Evolutionary conservation across 1,140 invertebrate species (phyloP), one percentile per base, ranked within the genome.

Genomic region (Drosophila murphyi): DNA sequence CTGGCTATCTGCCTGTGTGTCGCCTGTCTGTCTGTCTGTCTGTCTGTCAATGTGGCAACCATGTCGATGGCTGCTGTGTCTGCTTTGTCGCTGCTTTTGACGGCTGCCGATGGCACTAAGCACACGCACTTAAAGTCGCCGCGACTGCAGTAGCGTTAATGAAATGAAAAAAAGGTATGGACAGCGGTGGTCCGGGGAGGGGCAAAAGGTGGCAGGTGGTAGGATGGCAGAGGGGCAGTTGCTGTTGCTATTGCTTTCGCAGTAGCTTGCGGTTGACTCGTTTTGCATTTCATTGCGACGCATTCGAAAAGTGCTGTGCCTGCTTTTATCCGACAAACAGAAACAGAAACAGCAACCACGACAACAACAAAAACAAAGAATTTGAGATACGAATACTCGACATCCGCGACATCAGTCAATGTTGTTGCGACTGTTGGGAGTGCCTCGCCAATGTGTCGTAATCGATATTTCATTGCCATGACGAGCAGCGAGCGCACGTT

Each of bases 71-170:
- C 34, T 41, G 10, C 43, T 4, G 59, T 43, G 20, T 35, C 60
- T 41, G 67, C 37, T 37, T 60, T 50, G 74, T 65, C 69, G 85
- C 79, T 74, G 85, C 78, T 89, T 88, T 89, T 89, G 85, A 83
- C 85, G 85, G 85, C 80, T 89, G 80, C 83, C 80, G 77, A 75
- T 89, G 83, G 85, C 85, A 83, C 83, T 88, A 89, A 89, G 67
- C 70, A 80, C 80, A 83, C 83, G 83, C 82, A 87, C 82, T 87
- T 87, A 88, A 87, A 74, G 76, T 81, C 72, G 67, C 76, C 79
- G 68, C 50, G 52, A 51, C 60, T 79, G 76, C 83, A 82, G 76
- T 65, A 71, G 69, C 69, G 78, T 80, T 82, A 88, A 72, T 80
- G 83, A 64, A 37, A 51, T 61, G 51, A 37, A 56, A 43, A n/a